These are phyloP conservation scores for Coregonus clupeaformis DNA, from an alignment of 2,113 vertebrate species.

Conservation along the genomic window DNA sequence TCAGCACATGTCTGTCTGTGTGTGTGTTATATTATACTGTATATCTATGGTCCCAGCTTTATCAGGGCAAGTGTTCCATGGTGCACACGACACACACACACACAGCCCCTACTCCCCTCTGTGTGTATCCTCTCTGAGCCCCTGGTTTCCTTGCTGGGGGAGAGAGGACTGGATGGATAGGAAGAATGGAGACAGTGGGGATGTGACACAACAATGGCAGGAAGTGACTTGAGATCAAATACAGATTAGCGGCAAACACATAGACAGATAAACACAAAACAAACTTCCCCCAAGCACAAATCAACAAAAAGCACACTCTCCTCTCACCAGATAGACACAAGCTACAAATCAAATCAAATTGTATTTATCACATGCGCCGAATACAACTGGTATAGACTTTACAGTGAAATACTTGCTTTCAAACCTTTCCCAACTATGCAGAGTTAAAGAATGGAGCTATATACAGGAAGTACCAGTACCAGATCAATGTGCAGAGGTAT, in stretches of 20 bases:
- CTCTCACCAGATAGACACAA: not conserved
- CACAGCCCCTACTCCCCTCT: conserved; percentile 21
- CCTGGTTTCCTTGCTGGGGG: conserved; percentile 60
- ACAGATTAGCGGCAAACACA: conserved; percentile 62
- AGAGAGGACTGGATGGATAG: conserved; percentile 54
- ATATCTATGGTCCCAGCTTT: not conserved
- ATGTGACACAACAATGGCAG: conserved; percentile 73
- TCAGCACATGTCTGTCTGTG: not conserved
- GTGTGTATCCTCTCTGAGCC: conserved; percentile 43
- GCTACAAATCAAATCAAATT: not conserved
- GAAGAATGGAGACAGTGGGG: conserved; percentile 72
- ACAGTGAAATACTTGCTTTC: too few species aligned
- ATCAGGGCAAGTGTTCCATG: not conserved
- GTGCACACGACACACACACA: conserved; percentile 19
- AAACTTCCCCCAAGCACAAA: conserved; percentile 57
- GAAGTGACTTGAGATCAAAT: conserved; percentile 70
- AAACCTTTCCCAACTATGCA: too few species aligned
- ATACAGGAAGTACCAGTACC: too few species aligned
- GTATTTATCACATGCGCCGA: too few species aligned
- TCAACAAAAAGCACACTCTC: conserved; percentile 53
- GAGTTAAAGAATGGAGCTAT: too few species aligned
- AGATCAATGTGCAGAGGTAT: too few species aligned
- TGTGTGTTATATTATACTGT: not conserved
- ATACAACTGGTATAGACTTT: too few species aligned
- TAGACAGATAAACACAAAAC: conserved; percentile 40